phyloP scores from a whole-genome alignment of 2,113 vertebrate species.

The Halcyon malimbica region DNA sequence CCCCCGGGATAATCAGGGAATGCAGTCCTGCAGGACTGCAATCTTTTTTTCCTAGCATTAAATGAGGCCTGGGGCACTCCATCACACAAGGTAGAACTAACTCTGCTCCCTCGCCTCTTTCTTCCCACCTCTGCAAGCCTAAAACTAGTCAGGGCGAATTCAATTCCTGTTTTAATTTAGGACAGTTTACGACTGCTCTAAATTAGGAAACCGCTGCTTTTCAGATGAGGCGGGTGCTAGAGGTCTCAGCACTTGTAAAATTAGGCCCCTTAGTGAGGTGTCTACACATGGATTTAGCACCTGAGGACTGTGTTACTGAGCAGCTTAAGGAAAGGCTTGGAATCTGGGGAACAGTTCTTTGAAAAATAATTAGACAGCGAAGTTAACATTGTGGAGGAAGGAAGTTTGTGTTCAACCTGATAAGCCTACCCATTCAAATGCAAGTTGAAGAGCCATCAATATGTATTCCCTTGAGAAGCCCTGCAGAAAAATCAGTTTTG shows the following conservation, averaged over 20 bases:
- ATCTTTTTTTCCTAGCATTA: background rate
- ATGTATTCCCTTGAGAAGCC: background rate
- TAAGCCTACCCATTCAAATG: background rate
- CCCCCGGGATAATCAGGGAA: background rate
- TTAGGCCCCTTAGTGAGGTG: constrained; percentile 36
- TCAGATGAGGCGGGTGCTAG: constrained; percentile 41
- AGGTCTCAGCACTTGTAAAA: constrained; percentile 37
- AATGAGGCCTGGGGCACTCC: background rate
- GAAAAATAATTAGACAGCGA: constrained; percentile 24
- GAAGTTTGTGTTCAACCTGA: constrained; percentile 7
- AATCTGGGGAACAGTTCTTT: background rate
- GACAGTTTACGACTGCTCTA: constrained; percentile 25
- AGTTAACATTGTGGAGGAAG: background rate
- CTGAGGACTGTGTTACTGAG: background rate
- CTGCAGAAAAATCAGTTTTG: background rate
- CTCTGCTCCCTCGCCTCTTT: background rate
- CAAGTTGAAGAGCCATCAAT: background rate
- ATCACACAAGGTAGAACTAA: background rate
- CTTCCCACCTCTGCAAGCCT: background rate
- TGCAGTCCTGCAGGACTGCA: background rate
- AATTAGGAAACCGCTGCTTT: constrained; percentile 30
- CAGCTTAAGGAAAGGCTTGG: background rate
- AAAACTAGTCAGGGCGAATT: constrained; percentile 10
- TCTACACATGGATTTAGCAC: constrained; percentile 48
- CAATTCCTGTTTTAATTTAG: constrained; percentile 46